These are phyloP conservation scores for Atherinosoma microstoma DNA, from an alignment of 2,797 vertebrate species.

Conservation along the genomic window DNA sequence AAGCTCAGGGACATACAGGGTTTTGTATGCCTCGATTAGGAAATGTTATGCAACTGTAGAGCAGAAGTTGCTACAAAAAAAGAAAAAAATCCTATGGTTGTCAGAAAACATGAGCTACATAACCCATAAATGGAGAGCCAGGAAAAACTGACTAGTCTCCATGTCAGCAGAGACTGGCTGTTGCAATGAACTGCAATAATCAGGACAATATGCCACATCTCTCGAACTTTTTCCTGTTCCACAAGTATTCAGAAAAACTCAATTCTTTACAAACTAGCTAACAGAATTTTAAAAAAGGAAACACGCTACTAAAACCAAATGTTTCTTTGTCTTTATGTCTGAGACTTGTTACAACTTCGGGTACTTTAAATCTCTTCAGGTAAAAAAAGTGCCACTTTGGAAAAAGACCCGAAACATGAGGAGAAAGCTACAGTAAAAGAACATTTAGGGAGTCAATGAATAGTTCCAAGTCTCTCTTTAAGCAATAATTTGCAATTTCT, in stretches of 20 bases:
- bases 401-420: background rate
- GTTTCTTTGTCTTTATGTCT: background rate
- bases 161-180: conserved; percentile 16
- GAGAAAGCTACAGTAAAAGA: background rate
- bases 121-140: conserved; percentile 19
- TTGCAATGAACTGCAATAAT: conserved; percentile 54
- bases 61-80: background rate
- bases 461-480: too few relatives aligned
- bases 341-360: too few relatives aligned
- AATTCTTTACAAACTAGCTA: background rate
- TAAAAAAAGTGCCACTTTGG: background rate
- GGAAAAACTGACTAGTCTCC: conserved; percentile 47
- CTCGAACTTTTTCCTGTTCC: background rate
- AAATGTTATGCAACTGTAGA: conserved; percentile 28
- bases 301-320: background rate
- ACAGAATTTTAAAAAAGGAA: background rate
- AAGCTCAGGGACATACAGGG: background rate
- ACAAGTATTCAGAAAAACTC: background rate
- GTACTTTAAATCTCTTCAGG: background rate
- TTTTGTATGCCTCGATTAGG: background rate
- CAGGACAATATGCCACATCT: conserved; percentile 7
- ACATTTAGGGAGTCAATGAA: background rate
- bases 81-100: background rate
- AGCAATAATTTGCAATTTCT: too few relatives aligned
- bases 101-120: conserved; percentile 5